Base-by-base conservation (phyloP, 2,113 vertebrate genomes). In the Macheiramphus alcinus region DNA sequence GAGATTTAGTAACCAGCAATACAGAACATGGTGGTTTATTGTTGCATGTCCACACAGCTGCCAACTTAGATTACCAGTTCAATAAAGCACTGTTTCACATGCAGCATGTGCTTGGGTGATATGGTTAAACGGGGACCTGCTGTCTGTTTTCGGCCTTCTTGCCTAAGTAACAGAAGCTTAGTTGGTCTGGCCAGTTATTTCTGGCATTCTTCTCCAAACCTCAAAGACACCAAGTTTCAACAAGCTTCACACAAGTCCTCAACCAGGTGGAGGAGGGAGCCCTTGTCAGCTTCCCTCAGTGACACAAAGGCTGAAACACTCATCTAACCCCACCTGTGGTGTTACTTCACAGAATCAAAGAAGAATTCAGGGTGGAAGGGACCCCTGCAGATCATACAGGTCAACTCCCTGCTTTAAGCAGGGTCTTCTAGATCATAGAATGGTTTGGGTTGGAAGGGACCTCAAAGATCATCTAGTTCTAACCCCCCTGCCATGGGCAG, bases 241-340 rank as follows among this genome's bases (percentile, higher is more conserved):
- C 40, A 75, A 59, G 31, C 31, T 90, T 84, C 45, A 55, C 4
- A 11, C 3, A 55, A 31, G 9, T 34, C 23, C 50, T 87, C 31
- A 40, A 32, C 3, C 9, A 80, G 7, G 3, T 25, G 5, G 29
- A 94, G 21, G 7, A 66, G 7, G 31, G n/a, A 78, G 21, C 3
- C 50, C 17, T 45, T 61, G 22, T 42, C 43, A 80, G 11, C 7
- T 52, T 78, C 40, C 16, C 42, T 59, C 25, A 66, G 17, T 13
- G 11, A 58, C 0, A 74, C 59, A 86, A 80, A 70, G 22, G 16
- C 5, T 45, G 47, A 74, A 74, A 55, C 25, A 32, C 5, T 48
- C 1, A 2, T 2, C 4, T 22, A 58, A 23, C 2, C 20, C 20
- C 20, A 40, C 6, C 36, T 62, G 34, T 1, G 4, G 29, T 19